Percentiles rank a stretch among this genome's conserved stretches.
These are phyloP conservation scores for Oreocharis arfaki DNA, from an alignment of 2,113 vertebrate genomes.

Conservation along the genomic window DNA sequence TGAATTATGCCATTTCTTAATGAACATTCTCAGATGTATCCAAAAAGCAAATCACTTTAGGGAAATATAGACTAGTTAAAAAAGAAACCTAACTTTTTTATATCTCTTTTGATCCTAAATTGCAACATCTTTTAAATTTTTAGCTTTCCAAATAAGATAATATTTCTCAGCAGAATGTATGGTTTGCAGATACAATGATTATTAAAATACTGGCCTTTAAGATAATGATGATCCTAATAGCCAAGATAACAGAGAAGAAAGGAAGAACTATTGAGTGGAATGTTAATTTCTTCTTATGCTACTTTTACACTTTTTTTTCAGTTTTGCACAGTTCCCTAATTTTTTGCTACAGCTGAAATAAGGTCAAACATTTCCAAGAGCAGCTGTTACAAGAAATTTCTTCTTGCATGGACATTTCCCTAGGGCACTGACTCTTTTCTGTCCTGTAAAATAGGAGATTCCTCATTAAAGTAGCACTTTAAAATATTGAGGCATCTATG, in stretches of 20 bases:
- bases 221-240: not conserved
- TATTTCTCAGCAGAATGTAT: not conserved
- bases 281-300: not conserved
- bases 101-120: not conserved
- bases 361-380: not conserved
- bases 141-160: not conserved
- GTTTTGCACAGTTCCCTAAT: not conserved
- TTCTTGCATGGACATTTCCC: not conserved
- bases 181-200: not conserved
- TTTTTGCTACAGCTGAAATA: not conserved
- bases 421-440: not conserved
- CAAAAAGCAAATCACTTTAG: not conserved
- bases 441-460: not conserved
- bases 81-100: fast-evolving
- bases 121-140: not conserved
- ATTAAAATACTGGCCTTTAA: not conserved
- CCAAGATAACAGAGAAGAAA: not conserved
- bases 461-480: not conserved
- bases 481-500: not conserved
- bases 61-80: not conserved
- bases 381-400: not conserved
- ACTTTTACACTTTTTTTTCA: not conserved
- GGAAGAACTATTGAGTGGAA: not conserved
- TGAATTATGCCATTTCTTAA: not conserved
- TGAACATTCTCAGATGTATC: not conserved